Evolutionary conservation across 2,888 invertebrate genomes (phyloP).

Genomic region (Zygaena filipendulae): DNA sequence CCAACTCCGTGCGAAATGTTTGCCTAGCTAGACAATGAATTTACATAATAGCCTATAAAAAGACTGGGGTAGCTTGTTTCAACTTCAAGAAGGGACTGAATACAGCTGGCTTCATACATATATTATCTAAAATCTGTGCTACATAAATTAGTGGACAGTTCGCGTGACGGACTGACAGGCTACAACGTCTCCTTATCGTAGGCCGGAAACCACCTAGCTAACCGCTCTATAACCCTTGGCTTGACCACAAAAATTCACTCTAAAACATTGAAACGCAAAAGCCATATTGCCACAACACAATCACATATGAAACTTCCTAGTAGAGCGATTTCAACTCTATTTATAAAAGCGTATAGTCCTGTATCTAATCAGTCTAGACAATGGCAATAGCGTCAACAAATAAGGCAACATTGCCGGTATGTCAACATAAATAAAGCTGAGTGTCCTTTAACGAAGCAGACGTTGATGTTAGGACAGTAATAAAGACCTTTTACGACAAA

Average conservation of each 20-base stretch:
- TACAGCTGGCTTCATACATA: conserved; percentile 41
- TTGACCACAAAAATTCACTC: conserved; percentile 35
- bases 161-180: conserved; percentile 61
- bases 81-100: conserved; percentile 31
- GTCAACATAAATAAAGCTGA: conserved; percentile 67
- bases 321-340: conserved; percentile 39
- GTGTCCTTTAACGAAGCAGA: conserved; percentile 67
- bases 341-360: conserved; percentile 26
- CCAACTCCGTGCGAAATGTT: too few species aligned
- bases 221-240: conserved; percentile 26
- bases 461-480: conserved; percentile 57
- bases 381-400: conserved; percentile 39
- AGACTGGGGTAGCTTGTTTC: conserved; percentile 19
- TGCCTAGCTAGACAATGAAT: conserved; percentile 40
- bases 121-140: conserved; percentile 61
- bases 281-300: conserved; percentile 30
- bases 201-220: conserved; percentile 50
- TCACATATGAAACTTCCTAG: conserved; percentile 19
- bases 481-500: conserved; percentile 35
- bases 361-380: conserved; percentile 22
- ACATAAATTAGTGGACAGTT: conserved; percentile 65
- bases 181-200: conserved; percentile 58
- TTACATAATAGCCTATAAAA: conserved; percentile 45
- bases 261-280: conserved; percentile 23
- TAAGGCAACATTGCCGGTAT: conserved; percentile 61